These are phyloP conservation scores for Sebastes schlegelii DNA, from an alignment of 2,113 vertebrate genomes.

Conservation along the genomic window DNA sequence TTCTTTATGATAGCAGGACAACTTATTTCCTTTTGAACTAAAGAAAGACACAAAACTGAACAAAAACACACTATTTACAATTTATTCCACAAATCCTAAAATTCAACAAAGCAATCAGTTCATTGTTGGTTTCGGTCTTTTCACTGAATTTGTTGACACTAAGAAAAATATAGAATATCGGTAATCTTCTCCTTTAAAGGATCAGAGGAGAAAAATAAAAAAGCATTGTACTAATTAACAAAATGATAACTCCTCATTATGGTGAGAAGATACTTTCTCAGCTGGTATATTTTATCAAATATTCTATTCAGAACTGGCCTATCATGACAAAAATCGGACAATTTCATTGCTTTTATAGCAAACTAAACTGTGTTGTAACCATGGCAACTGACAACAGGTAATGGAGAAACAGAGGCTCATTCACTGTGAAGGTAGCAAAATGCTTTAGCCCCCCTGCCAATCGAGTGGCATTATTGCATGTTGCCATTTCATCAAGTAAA, in stretches of 20 bases:
- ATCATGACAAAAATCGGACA: not conserved
- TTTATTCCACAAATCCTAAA: too few relatives aligned
- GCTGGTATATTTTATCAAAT: not conserved
- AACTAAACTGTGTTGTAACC: conserved; percentile 13
- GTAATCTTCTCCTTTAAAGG: not conserved
- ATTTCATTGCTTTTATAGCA: conserved; percentile 1
- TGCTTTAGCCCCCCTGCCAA: conserved; percentile 12
- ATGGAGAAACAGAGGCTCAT: conserved; percentile 3
- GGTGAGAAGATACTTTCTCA: not conserved
- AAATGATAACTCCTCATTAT: not conserved
- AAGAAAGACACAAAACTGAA: not conserved
- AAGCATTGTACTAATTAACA: not conserved
- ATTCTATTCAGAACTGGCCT: not conserved
- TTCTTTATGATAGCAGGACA: not conserved
- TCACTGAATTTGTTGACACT: not conserved
- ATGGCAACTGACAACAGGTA: conserved; percentile 40
- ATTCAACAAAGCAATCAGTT: too few relatives aligned
- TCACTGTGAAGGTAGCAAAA: not conserved
- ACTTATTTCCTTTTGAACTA: not conserved
- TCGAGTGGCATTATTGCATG: not conserved
- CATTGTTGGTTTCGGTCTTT: not conserved
- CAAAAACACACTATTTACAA: not conserved
- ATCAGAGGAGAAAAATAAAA: not conserved
- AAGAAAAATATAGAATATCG: not conserved
- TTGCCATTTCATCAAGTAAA: conserved; percentile 32